phyloP scores from a whole-genome alignment of 1,140 invertebrate genomes.

The Mylabris phalerata region DNA sequence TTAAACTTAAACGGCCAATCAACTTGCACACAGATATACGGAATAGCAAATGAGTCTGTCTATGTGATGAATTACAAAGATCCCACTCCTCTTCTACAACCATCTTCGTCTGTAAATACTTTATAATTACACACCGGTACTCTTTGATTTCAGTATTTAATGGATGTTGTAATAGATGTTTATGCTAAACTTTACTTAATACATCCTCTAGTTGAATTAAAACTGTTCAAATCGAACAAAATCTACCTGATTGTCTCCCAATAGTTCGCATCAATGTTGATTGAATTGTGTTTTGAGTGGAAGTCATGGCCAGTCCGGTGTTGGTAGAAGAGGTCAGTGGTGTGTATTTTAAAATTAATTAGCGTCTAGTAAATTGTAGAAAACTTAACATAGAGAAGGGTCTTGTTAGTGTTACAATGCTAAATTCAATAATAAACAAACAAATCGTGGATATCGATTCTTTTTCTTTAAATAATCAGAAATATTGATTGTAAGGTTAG shows the following conservation, averaged over 20 bases:
- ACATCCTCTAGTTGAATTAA: background rate
- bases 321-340: background rate
- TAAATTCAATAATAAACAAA: slow-evolving; percentile 10
- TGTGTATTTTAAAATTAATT: no score
- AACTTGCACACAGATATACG: slow-evolving; percentile 37
- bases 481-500: no score
- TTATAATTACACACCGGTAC: slow-evolving; percentile 42
- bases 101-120: slow-evolving; percentile 39
- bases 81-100: slow-evolving; percentile 34
- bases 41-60: slow-evolving; percentile 42
- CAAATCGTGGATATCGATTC: background rate
- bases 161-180: slow-evolving; percentile 40
- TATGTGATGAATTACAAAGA: slow-evolving; percentile 40
- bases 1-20: slow-evolving; percentile 30
- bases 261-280: no score
- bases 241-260: no score
- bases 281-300: no score
- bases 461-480: no score
- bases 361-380: no score
- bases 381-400: slow-evolving; percentile 11
- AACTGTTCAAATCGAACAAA: no score
- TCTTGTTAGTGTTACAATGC: slow-evolving; percentile 22
- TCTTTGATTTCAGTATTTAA: slow-evolving; percentile 40
- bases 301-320: background rate
- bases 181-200: background rate